phyloP scores from a whole-genome alignment of 2,797 vertebrate genomes.

The Gastrophryne carolinensis region DNA sequence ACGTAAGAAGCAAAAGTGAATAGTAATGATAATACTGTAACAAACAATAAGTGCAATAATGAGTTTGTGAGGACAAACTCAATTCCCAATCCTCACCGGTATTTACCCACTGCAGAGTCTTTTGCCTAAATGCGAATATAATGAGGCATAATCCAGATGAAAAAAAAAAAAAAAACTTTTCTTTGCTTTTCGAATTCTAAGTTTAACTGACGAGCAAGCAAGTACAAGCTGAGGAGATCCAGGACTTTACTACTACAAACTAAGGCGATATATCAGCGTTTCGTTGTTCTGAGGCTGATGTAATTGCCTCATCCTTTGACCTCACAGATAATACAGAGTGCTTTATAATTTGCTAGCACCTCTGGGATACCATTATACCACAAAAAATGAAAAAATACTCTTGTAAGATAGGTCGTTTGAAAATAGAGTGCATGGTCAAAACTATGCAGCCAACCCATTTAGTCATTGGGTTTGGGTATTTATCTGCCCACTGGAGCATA shows the following conservation, averaged over 20 bases:
- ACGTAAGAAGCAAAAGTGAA: slow-evolving; percentile 1
- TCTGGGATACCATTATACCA: neutral
- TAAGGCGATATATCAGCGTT: neutral
- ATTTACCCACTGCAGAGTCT: neutral
- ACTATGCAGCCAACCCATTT: too few relatives aligned
- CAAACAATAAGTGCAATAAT: neutral
- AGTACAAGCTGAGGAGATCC: neutral
- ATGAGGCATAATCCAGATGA: neutral
- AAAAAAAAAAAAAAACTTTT: neutral
- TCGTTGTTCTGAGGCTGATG: neutral
- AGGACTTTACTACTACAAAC: slow-evolving; percentile 9
- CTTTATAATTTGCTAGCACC: neutral
- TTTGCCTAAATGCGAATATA: slow-evolving; percentile 40
- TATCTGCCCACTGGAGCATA: too few relatives aligned
- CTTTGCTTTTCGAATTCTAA: neutral
- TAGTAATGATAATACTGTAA: neutral
- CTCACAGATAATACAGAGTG: neutral
- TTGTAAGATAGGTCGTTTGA: neutral
- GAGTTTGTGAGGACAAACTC: neutral
- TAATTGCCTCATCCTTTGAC: slow-evolving; percentile 26
- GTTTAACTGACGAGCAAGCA: neutral
- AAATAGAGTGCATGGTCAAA: too few relatives aligned
- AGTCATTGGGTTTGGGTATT: too few relatives aligned
- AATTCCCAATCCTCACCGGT: neutral
- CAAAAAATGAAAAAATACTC: neutral